Conservation (phyloP, 2,888 invertebrate genomes). For the Rapana venosa region DNA sequence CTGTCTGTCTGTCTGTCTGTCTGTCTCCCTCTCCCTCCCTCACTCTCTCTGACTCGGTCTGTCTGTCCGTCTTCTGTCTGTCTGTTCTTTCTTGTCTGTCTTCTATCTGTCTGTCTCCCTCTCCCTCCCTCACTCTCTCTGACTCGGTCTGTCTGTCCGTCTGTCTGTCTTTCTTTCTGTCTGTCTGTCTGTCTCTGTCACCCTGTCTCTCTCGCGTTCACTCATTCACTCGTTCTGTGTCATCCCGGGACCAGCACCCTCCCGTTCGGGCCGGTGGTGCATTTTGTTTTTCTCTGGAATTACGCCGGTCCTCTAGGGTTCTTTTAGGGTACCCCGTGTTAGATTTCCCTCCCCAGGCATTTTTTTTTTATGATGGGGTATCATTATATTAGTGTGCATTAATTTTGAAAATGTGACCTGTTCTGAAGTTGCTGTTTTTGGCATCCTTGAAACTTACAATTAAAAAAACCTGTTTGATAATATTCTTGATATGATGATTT, state of each 20-base stretch:
- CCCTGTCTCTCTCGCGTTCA: not conserved
- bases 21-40: not conserved
- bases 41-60: not conserved
- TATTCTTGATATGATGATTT: too few relatives aligned
- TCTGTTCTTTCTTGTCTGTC: not conserved
- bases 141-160: not conserved
- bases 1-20: not conserved
- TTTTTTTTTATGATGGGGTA: too few relatives aligned
- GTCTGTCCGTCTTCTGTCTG: too few relatives aligned
- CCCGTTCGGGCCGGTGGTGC: not conserved
- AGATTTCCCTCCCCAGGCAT: not conserved
- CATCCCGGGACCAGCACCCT: conserved; percentile 4
- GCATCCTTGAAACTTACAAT: too few relatives aligned
- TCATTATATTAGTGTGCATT: too few relatives aligned
- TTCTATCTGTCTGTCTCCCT: not conserved
- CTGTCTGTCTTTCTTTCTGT: not conserved
- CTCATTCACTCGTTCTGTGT: not conserved
- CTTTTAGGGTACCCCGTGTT: not conserved
- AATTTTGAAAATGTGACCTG: too few relatives aligned
- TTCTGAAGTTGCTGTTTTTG: too few relatives aligned
- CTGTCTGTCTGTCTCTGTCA: not conserved
- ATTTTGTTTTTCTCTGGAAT: not conserved
- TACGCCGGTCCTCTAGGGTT: too few relatives aligned
- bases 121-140: not conserved
- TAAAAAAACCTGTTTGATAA: too few relatives aligned